Percentiles rank a stretch among this genome's conserved stretches.
Evolutionary conservation across 2,113 vertebrate genomes (phyloP).

Genomic region (Psophia crepitans): DNA sequence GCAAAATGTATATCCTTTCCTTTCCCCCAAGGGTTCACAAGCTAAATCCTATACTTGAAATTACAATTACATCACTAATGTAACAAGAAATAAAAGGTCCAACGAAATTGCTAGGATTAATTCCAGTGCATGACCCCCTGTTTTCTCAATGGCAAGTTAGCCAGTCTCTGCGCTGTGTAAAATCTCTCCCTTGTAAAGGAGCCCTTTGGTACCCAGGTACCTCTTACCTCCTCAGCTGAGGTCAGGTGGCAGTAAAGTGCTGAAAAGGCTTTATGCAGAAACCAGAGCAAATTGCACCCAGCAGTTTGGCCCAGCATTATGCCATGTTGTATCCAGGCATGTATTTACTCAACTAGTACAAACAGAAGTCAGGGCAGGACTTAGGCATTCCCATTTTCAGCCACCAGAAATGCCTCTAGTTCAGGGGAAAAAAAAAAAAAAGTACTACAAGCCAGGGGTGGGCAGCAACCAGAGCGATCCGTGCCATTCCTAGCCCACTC

Average conservation of each 20-base stretch:
- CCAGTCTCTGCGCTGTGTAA: background rate
- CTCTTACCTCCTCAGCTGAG: background rate
- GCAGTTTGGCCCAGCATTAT: background rate
- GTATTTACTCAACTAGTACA: background rate
- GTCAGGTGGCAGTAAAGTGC: background rate
- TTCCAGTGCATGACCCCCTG: background rate
- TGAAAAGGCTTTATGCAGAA: background rate
- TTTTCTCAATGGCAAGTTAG: slow-evolving; percentile 40
- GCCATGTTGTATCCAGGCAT: background rate
- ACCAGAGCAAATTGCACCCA: background rate
- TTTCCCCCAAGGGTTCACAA: slow-evolving; percentile 16
- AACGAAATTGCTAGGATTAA: slow-evolving; percentile 2
- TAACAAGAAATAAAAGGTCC: background rate
- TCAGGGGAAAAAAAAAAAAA: background rate
- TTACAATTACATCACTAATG: slow-evolving; percentile 15
- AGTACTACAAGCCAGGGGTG: background rate
- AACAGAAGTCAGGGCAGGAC: background rate
- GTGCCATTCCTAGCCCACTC: background rate
- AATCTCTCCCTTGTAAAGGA: background rate
- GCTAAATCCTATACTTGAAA: background rate
- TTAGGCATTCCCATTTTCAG: background rate
- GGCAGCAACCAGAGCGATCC: background rate
- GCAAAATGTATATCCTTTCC: slow-evolving; percentile 45
- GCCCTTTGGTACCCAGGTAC: background rate
- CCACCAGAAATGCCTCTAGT: background rate